phyloP scores from a whole-genome alignment of 2,888 invertebrate species.

The Phortica magna region DNA sequence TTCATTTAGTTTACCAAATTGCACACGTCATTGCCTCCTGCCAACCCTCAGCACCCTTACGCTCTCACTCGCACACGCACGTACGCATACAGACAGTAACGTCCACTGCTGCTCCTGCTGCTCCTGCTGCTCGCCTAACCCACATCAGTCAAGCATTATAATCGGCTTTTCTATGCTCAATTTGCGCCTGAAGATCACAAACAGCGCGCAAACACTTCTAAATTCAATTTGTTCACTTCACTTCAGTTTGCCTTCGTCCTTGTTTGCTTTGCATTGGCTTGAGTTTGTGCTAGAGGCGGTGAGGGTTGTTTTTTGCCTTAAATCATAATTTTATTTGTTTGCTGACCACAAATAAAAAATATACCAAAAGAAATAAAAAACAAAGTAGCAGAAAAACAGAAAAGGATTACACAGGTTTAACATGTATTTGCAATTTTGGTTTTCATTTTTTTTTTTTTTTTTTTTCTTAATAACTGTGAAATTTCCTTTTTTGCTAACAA shows the following conservation, averaged over 20 bases:
- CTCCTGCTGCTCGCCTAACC: slow-evolving; percentile 6
- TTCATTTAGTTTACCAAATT: too few species aligned
- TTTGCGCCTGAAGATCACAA: slow-evolving; percentile 17
- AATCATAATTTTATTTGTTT: slow-evolving; percentile 28
- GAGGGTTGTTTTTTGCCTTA: neutral
- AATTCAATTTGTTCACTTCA: too few species aligned
- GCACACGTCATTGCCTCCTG: too few species aligned
- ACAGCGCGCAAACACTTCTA: too few species aligned
- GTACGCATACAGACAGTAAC: too few species aligned
- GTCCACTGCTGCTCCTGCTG: neutral
- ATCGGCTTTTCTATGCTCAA: slow-evolving; percentile 27
- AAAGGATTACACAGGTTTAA: neutral
- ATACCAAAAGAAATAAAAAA: neutral
- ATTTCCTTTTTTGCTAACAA: too few species aligned
- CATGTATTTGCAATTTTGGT: too few species aligned
- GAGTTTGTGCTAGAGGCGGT: neutral
- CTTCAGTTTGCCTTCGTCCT: too few species aligned
- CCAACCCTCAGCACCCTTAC: too few species aligned
- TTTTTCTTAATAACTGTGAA: too few species aligned
- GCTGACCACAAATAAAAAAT: neutral
- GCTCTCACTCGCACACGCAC: too few species aligned
- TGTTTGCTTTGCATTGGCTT: neutral
- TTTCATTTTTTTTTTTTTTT: too few species aligned
- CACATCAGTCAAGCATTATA: slow-evolving; percentile 21
- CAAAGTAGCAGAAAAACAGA: neutral